Evolutionary conservation across 2,113 vertebrate genomes (phyloP), one percentile per base, ranked within the genome.

Genomic region (Prunella himalayana): DNA sequence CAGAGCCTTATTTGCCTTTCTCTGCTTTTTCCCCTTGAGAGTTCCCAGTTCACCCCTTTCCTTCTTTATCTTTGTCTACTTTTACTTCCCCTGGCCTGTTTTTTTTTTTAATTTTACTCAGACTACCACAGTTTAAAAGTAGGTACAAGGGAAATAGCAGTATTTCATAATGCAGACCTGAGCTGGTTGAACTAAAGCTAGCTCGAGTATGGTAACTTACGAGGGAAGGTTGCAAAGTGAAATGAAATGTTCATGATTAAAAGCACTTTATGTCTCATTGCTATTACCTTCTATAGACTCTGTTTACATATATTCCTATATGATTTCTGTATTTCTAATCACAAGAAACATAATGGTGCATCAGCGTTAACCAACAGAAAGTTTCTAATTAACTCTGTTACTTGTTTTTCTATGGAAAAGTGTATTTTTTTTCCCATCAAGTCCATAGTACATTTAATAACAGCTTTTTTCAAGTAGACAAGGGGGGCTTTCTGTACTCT

Each of bases 201-300:
- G 86, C 71, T 90, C 35, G 0, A 61, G n/a, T 71, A n/a, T 53
- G 31, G 12, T 82, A 59, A 78, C 56, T 95, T 85, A 56, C 25
- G 76, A 96, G 88, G 90, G 86, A 94, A 93, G n/a, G 69, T 76
- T 93, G 65, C 69, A 73, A 94, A 95, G 73, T 79, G 41, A 79
- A 76, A 68, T 81, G 11, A 77, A 84, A 60, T 47, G 3, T n/a
- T 82, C 37, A 13, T 66, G 79, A 86, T 59, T 51, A 66, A 85
- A 92, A 91, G 45, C 85, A 68, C 51, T 96, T 89, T 88, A 63
- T 75, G 5, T 81, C 77, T 78, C 60, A 27, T 90, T 82, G 17
- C 72, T 72, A 51, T 73, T 85, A 49, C 10, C 65, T 76, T 39
- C 84, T 80, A 3, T 63, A 65, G 30, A 37, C 49, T 90, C 84